Conservation (phyloP, 2,113 vertebrate genomes). For the Orientallactaga bullata region DNA sequence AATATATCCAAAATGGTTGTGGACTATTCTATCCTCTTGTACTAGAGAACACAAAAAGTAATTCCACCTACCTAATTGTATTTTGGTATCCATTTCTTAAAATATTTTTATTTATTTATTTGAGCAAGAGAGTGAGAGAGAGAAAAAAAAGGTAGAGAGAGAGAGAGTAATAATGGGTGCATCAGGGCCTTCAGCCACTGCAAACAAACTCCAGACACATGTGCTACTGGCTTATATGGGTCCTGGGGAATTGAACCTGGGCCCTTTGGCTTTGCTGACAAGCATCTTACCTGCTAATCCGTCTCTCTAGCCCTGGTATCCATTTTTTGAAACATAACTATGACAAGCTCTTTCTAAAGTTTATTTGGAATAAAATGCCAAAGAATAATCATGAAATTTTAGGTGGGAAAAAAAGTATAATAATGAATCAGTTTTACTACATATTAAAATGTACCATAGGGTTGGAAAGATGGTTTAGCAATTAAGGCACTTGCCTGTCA, state of each 20-base stretch:
- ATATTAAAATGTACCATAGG: not conserved
- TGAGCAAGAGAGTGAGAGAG: no score
- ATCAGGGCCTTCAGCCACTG: no score
- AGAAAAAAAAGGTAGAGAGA: no score
- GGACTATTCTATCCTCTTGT: not conserved
- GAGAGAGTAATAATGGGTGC: no score
- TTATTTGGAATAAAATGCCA: not conserved
- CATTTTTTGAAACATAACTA: conserved; percentile 18
- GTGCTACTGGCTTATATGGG: no score
- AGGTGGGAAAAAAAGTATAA: not conserved
- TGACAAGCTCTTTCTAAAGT: not conserved
- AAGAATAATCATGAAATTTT: not conserved
- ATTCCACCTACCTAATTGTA: not conserved
- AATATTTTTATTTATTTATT: no score
- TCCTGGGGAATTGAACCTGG: no score
- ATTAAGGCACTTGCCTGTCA: no score
- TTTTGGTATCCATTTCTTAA: not conserved
- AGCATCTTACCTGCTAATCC: not conserved
- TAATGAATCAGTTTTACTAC: not conserved
- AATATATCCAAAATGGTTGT: not conserved
- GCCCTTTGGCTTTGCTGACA: no score
- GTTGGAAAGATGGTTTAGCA: no score
- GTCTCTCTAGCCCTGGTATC: no score
- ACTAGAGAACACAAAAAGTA: not conserved
- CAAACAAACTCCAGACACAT: no score